A percentile compares a stretch with the other conserved stretches of the same genome.
Conservation (phyloP, 2,113 vertebrate species). For the Tychaedon coryphoeus region DNA sequence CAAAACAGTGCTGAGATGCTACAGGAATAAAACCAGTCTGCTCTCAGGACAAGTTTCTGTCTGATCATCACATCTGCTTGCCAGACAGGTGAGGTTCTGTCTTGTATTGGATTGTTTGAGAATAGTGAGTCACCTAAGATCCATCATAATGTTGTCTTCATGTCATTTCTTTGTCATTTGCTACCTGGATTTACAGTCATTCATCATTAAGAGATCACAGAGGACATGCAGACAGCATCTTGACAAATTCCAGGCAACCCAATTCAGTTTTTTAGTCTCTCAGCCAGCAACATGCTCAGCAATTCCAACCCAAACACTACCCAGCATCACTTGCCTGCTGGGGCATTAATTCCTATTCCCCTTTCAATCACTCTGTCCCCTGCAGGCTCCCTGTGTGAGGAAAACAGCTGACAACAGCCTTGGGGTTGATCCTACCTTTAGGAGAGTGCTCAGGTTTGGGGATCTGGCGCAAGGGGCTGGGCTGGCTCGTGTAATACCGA, state of each 20-base stretch:
- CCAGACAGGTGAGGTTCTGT: neutral
- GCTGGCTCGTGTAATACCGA: constrained; percentile 58
- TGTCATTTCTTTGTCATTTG: neutral
- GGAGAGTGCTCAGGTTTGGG: constrained; percentile 72
- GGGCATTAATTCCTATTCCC: neutral
- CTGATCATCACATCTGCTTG: neutral
- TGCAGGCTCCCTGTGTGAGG: neutral
- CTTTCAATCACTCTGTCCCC: neutral
- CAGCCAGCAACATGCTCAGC: neutral
- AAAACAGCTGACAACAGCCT: neutral
- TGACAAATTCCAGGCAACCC: neutral
- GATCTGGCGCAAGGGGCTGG: constrained; percentile 58
- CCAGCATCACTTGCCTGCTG: neutral
- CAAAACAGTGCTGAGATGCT: neutral
- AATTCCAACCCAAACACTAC: neutral
- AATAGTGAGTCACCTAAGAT: constrained; percentile 1
- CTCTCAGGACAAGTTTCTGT: neutral
- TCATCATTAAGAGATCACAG: neutral
- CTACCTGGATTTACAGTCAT: constrained; percentile 9
- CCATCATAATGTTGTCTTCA: neutral
- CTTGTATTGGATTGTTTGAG: neutral
- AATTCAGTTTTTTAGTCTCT: neutral
- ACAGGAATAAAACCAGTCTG: neutral
- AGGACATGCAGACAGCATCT: neutral
- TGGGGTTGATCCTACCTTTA: constrained; percentile 65